Evolutionary conservation across 2,888 invertebrate species (phyloP).

Genomic region (Aricia artaxerxes): DNA sequence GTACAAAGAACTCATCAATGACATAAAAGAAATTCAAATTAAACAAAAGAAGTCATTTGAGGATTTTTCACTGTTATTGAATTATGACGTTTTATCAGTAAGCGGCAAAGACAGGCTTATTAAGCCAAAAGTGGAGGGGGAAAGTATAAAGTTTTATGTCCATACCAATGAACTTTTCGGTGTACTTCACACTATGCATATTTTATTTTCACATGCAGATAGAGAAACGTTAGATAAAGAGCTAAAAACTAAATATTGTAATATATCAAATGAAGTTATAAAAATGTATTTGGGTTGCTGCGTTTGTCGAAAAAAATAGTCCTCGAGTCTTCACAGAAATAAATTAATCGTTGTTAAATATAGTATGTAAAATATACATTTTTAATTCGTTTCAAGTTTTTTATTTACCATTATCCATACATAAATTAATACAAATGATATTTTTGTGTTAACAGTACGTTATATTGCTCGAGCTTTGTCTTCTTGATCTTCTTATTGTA

Average conservation of each 20-base stretch:
- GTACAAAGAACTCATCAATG: slow-evolving; percentile 60
- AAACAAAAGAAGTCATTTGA: slow-evolving; percentile 55
- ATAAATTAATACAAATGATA: no score
- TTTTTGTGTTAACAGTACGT: no score
- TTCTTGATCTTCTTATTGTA: no score
- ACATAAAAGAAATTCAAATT: slow-evolving; percentile 55
- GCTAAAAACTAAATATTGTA: slow-evolving; percentile 65
- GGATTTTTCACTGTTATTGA: slow-evolving; percentile 62
- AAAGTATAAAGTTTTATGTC: slow-evolving; percentile 59
- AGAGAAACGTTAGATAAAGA: slow-evolving; percentile 56
- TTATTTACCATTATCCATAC: not conserved
- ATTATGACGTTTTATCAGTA: slow-evolving; percentile 57
- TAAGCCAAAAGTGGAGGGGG: slow-evolving; percentile 51
- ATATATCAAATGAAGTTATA: slow-evolving; percentile 65
- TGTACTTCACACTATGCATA: slow-evolving; percentile 65
- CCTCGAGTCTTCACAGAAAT: not conserved
- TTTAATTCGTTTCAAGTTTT: not conserved
- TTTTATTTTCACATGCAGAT: slow-evolving; percentile 59
- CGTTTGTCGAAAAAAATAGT: slow-evolving; percentile 47
- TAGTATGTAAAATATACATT: not conserved
- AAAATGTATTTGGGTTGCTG: slow-evolving; percentile 64
- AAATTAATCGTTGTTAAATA: not conserved
- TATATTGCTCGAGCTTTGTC: no score
- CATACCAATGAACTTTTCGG: slow-evolving; percentile 59
- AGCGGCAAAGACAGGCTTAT: slow-evolving; percentile 56